phyloP scores from a whole-genome alignment of 2,888 invertebrate genomes.

The Seira ritae region DNA sequence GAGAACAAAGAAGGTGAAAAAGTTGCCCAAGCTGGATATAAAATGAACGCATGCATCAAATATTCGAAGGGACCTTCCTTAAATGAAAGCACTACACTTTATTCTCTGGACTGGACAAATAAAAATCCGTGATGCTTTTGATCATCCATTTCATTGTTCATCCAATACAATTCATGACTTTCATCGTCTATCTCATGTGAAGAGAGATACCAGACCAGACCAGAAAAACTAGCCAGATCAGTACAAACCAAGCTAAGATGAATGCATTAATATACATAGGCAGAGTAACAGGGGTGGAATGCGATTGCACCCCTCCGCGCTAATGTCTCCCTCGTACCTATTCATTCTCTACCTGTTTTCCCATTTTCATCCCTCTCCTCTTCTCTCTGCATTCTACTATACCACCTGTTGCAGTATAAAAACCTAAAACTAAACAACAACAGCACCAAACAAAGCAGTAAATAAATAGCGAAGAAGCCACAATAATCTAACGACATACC shows the following conservation, averaged over 20 bases:
- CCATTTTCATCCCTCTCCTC: not conserved
- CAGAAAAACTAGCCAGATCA: not conserved
- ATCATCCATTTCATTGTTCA: conserved; percentile 11
- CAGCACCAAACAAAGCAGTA: conserved; percentile 24
- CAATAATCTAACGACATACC: conserved; percentile 21
- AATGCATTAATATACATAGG: not conserved
- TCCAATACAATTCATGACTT: conserved; percentile 4
- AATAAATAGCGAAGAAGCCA: no score
- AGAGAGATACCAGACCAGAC: conserved; percentile 13
- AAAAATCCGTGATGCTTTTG: no score
- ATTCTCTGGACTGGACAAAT: not conserved
- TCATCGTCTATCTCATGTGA: not conserved
- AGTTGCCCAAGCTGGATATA: no score
- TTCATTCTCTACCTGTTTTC: not conserved
- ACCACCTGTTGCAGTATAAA: conserved; percentile 35
- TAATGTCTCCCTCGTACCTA: no score
- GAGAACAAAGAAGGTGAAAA: no score
- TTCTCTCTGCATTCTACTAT: not conserved
- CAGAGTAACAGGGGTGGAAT: conserved; percentile 28
- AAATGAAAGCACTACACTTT: no score
- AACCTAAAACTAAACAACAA: conserved; percentile 11
- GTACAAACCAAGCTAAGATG: not conserved
- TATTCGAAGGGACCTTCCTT: no score
- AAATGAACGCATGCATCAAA: no score
- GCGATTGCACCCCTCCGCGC: conserved; percentile 29